Conservation (phyloP, 2,888 invertebrate species). For the Hydrotaea diabolus region DNA sequence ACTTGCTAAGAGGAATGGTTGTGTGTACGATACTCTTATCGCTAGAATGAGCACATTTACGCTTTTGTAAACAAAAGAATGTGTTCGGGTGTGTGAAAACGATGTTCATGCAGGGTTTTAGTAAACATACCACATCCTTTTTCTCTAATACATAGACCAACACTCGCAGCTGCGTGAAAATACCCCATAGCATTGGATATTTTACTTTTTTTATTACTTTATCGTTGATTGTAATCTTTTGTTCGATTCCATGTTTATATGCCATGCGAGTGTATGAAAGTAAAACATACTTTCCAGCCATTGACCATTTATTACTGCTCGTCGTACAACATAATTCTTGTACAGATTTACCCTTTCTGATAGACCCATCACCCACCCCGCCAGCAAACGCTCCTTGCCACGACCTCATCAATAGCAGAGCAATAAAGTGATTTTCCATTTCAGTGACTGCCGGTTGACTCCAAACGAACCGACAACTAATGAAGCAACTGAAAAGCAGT, state of each 20-base stretch:
- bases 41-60: too few relatives aligned
- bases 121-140: too few relatives aligned
- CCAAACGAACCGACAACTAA: constrained; percentile 48
- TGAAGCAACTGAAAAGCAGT: constrained; percentile 62
- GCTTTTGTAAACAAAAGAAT: too few relatives aligned
- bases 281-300: constrained; percentile 13
- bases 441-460: constrained; percentile 54
- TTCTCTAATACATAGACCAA: too few relatives aligned
- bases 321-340: background rate
- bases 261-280: background rate
- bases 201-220: background rate
- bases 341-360: constrained; percentile 22
- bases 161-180: background rate
- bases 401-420: background rate
- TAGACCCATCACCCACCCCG: constrained; percentile 2
- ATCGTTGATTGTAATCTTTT: background rate
- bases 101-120: too few relatives aligned
- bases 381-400: background rate
- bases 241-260: constrained; percentile 25
- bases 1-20: too few relatives aligned
- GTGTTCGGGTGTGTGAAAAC: too few relatives aligned
- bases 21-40: too few relatives aligned
- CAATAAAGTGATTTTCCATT: constrained; percentile 65
- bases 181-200: too few relatives aligned
- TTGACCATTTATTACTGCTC: constrained; percentile 23